Base-by-base conservation (phyloP, 1,140 invertebrate species). In the Zaprionus camerounensis region DNA sequence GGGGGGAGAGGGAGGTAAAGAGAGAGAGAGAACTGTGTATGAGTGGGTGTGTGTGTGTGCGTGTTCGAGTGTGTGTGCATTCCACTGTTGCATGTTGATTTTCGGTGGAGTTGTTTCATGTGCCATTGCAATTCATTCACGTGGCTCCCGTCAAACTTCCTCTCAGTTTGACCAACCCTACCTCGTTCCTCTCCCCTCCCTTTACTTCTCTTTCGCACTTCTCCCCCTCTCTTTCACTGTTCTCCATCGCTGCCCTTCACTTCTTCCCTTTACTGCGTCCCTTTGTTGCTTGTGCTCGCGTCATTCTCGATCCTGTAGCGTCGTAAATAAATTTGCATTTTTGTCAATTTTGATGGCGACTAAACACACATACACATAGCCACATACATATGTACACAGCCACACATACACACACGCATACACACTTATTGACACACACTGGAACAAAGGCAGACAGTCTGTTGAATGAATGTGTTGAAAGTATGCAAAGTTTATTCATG, bases 241-340 rank as follows among this genome's bases (percentile, higher is more conserved):
- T 13, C 6, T 7, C 22, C 28, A 9, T 49, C 41, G 22, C 24
- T 24, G 24, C 24, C 24, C 24, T 57, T 26, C 55, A 38, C 12
- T 24, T 2, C 11, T 17, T 22, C 57, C 57, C 24, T 12, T 13
- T 41, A 13, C 41, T 36, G 17, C 22, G 24, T 41, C 20, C 22
- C 22, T 20, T 51, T 51, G 22, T 17, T 65, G 51, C 63, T 26
- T 22, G 31, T 65, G 49, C 31, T 31, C 44, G 61, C 38, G 62
- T 72, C 78, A 70, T 76, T 58, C 77, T 72, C 76, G 82, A 76
- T 78, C 69, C 77, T 70, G 80, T 70, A 64, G 81, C 88, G 74
- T 84, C 80, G 81, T 88, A 88, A 88, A 88, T 88, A 88, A 88
- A 88, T 88, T 88, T 90, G 81, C 81, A 90, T 88, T 88, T 88